Conservation (phyloP, 2,888 invertebrate genomes). For the Eledona agricola region DNA sequence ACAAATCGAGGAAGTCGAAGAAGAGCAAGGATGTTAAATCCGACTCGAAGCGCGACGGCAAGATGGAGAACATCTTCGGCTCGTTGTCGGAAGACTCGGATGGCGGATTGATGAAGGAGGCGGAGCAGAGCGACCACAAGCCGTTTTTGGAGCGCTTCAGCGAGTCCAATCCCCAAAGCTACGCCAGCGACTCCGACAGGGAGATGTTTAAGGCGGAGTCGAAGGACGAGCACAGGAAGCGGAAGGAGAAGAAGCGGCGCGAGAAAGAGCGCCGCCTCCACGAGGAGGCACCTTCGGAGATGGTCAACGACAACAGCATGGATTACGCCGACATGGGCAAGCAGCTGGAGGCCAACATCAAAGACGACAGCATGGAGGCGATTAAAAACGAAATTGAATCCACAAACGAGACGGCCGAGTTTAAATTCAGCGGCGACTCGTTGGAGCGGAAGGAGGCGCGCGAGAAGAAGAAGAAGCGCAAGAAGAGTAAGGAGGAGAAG, state of each 20-base stretch:
- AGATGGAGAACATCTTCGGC: slow-evolving; percentile 90
- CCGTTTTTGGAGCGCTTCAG: slow-evolving; percentile 40
- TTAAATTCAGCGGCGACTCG: slow-evolving; percentile 37
- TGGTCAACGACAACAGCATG: slow-evolving; percentile 76
- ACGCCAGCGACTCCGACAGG: slow-evolving; percentile 65
- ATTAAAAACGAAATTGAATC: slow-evolving; percentile 57
- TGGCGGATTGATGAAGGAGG: slow-evolving; percentile 55
- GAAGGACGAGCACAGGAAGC: slow-evolving; percentile 68
- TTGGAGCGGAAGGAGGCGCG: slow-evolving; percentile 69
- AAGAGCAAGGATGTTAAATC: slow-evolving; percentile 62
- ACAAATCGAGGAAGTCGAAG: slow-evolving; percentile 70
- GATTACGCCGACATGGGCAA: slow-evolving; percentile 84
- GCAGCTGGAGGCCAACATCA: slow-evolving; percentile 81
- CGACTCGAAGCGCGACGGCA: slow-evolving; percentile 73
- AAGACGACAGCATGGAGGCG: slow-evolving; percentile 71
- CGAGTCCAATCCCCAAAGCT: slow-evolving; percentile 47
- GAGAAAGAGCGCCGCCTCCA: slow-evolving; percentile 61
- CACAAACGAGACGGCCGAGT: slow-evolving; percentile 57
- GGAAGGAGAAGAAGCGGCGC: slow-evolving; percentile 64
- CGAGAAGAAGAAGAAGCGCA: slow-evolving; percentile 86
- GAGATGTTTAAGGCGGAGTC: slow-evolving; percentile 49
- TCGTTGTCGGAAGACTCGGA: slow-evolving; percentile 79
- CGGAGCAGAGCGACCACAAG: slow-evolving; percentile 39
- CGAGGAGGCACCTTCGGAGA: slow-evolving; percentile 57
- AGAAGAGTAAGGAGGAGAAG: slow-evolving; percentile 82